phyloP scores from a whole-genome alignment of 2,113 vertebrate genomes.

The Callocephalon fimbriatum region DNA sequence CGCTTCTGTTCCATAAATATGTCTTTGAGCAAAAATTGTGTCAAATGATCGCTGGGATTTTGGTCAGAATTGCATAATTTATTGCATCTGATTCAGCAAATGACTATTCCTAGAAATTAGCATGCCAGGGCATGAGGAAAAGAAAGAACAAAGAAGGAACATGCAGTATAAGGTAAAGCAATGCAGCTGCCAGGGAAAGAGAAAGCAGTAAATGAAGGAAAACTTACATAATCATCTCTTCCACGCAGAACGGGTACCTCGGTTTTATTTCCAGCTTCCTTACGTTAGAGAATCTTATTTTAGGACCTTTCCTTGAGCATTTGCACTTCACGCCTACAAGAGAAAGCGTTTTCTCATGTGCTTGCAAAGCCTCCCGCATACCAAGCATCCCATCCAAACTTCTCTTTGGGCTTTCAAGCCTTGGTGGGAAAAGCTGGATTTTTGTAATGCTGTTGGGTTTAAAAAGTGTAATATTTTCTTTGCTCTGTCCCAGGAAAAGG shows the following conservation, averaged over 20 bases:
- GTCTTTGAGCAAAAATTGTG: not conserved
- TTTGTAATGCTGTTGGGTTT: not conserved
- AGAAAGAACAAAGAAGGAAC: conserved; percentile 33
- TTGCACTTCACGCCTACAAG: conserved; percentile 94
- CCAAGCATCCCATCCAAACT: not conserved
- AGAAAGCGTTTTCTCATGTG: conserved; percentile 45
- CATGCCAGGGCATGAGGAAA: not conserved
- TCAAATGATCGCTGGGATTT: not conserved
- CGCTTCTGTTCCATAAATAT: not conserved
- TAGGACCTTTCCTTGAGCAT: conserved; percentile 95
- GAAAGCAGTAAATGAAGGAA: not conserved
- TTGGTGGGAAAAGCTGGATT: not conserved
- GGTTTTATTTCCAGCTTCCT: conserved; percentile 98
- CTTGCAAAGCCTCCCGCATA: conserved; percentile 6
- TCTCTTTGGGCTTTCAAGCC: not conserved
- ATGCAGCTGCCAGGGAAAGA: not conserved
- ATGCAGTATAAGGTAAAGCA: not conserved
- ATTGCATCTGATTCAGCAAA: not conserved
- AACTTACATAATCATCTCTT: conserved; percentile 99
- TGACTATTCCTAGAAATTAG: not conserved
- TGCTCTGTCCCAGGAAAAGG: not conserved
- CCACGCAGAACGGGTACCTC: conserved; percentile 94
- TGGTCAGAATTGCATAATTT: not conserved
- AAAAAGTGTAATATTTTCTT: not conserved
- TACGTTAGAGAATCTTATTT: conserved; percentile 96